Conservation (phyloP, 2,797 vertebrate species). For the Bovichtus diacanthus region DNA sequence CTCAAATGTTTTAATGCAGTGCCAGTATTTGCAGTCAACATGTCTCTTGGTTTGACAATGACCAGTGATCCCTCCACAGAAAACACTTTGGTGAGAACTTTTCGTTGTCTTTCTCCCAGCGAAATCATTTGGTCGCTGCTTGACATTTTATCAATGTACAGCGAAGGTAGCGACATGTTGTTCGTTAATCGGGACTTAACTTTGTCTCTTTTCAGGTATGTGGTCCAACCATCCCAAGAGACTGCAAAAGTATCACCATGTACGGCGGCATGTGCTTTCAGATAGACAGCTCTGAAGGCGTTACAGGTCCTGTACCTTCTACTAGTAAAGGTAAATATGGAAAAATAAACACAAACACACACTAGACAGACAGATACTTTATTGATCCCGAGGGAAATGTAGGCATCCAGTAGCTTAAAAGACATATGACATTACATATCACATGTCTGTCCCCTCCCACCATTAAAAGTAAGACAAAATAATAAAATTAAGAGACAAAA, state of each 20-base stretch:
- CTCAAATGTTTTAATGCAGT: slow-evolving; percentile 56
- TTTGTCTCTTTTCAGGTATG: slow-evolving; percentile 66
- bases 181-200: neutral
- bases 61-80: slow-evolving; percentile 22
- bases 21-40: slow-evolving; percentile 71
- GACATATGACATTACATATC: too few species aligned
- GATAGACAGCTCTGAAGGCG: accelerated
- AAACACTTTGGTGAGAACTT: slow-evolving; percentile 64
- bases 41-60: slow-evolving; percentile 84
- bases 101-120: neutral
- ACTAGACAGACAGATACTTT: too few species aligned
- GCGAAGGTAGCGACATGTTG: neutral
- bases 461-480: too few species aligned
- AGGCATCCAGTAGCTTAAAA: too few species aligned
- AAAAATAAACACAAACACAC: neutral
- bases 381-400: too few species aligned
- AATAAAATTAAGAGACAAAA: too few species aligned
- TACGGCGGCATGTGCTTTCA: slow-evolving; percentile 77
- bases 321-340: slow-evolving; percentile 55
- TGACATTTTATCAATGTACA: neutral
- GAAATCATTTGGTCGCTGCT: neutral
- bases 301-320: slow-evolving; percentile 9
- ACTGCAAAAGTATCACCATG: slow-evolving; percentile 75
- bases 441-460: too few species aligned
- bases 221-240: slow-evolving; percentile 82